Percentiles rank a stretch among this genome's conserved stretches.
These are phyloP conservation scores for Luscinia luscinia DNA, from an alignment of 2,797 vertebrate species.

Conservation along the genomic window DNA sequence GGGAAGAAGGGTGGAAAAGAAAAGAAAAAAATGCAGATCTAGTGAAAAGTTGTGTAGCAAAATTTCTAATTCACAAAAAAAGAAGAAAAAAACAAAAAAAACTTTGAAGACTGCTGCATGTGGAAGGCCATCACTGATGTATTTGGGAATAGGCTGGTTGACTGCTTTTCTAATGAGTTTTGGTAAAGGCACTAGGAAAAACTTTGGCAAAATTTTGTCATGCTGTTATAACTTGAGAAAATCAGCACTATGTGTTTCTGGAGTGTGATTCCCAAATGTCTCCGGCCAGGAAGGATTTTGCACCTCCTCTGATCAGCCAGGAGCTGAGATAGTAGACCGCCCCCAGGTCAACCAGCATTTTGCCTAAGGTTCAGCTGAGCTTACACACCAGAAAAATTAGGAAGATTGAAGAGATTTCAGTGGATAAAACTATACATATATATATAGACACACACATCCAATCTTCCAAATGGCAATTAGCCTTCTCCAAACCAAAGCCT, in stretches of 20 bases:
- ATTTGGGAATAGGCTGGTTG: background rate
- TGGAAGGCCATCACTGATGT: rapidly evolving
- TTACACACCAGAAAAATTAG: background rate
- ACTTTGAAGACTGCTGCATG: background rate
- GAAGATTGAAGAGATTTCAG: background rate
- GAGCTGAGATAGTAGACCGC: background rate
- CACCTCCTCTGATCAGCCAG: background rate
- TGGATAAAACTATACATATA: background rate
- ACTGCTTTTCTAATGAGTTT: background rate
- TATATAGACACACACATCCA: too few species aligned
- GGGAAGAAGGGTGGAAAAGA: background rate
- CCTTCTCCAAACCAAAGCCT: background rate
- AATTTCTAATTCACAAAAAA: background rate
- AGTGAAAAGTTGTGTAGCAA: background rate
- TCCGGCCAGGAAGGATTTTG: background rate
- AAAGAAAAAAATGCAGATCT: background rate
- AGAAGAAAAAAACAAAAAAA: background rate
- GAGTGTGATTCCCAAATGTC: background rate
- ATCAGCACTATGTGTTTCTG: background rate
- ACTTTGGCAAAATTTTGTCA: background rate
- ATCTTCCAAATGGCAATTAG: background rate
- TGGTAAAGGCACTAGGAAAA: background rate
- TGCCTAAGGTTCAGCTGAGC: background rate
- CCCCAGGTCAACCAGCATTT: background rate
- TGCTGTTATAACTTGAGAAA: background rate